Conservation (phyloP, 37 sponge, comb jelly and placozoan genomes). For the Spongilla lacustris region DNA sequence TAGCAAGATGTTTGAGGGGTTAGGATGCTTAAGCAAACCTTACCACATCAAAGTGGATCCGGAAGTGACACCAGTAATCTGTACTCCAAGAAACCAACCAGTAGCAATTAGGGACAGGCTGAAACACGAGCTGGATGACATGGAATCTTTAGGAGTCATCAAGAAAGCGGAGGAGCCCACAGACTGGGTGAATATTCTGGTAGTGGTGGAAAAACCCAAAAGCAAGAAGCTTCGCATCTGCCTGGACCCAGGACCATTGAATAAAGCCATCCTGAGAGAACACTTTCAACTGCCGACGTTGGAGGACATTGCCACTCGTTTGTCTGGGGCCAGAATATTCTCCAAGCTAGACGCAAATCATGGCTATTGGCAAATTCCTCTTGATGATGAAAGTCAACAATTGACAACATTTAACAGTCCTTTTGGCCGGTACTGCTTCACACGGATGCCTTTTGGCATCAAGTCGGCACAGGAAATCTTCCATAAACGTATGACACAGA, state of each 20-base stretch:
- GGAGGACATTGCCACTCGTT: slow-evolving; percentile 38
- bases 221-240: slow-evolving; percentile 54
- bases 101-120: background rate
- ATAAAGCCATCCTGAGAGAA: slow-evolving; percentile 53
- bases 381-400: slow-evolving; percentile 20
- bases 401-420: slow-evolving; percentile 62
- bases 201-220: slow-evolving; percentile 32
- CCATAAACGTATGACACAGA: too few relatives aligned
- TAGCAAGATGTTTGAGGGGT: too few relatives aligned
- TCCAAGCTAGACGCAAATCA: too few relatives aligned
- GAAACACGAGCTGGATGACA: slow-evolving; percentile 26
- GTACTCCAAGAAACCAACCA: too few relatives aligned
- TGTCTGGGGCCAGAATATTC: slow-evolving; percentile 42
- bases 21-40: too few relatives aligned
- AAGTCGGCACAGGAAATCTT: slow-evolving; percentile 33
- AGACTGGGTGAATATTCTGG: slow-evolving; percentile 59
- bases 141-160: slow-evolving; percentile 41
- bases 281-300: slow-evolving; percentile 52
- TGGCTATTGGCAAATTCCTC: too few relatives aligned
- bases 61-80: too few relatives aligned
- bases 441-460: slow-evolving; percentile 38
- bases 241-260: slow-evolving; percentile 48
- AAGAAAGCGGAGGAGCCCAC: slow-evolving; percentile 45
- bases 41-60: slow-evolving; percentile 13
- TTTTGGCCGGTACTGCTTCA: slow-evolving; percentile 48